A percentile compares a stretch with the other conserved stretches of the same genome.
These are phyloP conservation scores for Drosophila albomicans DNA, from an alignment of 1,140 invertebrate genomes.

Conservation along the genomic window DNA sequence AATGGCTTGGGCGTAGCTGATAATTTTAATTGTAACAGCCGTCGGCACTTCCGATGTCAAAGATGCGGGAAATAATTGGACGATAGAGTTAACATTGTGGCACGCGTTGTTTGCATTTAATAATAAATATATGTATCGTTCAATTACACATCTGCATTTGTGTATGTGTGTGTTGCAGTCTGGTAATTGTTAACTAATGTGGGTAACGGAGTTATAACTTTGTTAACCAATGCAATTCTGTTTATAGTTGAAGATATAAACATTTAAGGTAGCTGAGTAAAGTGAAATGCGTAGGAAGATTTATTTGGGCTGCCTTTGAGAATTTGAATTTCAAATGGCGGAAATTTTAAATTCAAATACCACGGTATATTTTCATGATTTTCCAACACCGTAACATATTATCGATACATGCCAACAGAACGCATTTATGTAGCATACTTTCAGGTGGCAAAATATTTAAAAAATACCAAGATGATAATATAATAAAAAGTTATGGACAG, in stretches of 20 bases:
- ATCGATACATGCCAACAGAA: neutral
- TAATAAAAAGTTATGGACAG: no score
- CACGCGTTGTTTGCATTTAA: slow-evolving; percentile 52
- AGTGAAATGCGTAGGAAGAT: no score
- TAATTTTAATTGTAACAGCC: slow-evolving; percentile 71
- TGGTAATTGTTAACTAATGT: slow-evolving; percentile 51
- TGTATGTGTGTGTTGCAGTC: neutral
- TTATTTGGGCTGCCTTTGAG: no score
- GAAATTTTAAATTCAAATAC: neutral
- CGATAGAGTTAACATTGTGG: slow-evolving; percentile 53
- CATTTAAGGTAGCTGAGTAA: neutral
- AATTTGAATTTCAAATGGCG: neutral
- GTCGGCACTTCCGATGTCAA: slow-evolving; percentile 71
- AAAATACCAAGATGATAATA: no score
- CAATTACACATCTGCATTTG: no score
- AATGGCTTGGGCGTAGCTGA: slow-evolving; percentile 71
- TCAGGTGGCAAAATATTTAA: no score
- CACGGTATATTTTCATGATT: neutral
- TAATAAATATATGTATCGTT: neutral
- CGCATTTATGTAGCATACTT: no score
- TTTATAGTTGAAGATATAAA: neutral
- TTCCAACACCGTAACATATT: neutral
- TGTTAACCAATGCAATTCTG: neutral
- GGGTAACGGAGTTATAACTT: slow-evolving; percentile 56
- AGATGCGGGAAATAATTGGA: slow-evolving; percentile 77